Percentiles rank a stretch among this genome's conserved stretches.
phyloP scores from a whole-genome alignment of 2,113 vertebrate species.

The Brachyhypopomus occidentalis region DNA sequence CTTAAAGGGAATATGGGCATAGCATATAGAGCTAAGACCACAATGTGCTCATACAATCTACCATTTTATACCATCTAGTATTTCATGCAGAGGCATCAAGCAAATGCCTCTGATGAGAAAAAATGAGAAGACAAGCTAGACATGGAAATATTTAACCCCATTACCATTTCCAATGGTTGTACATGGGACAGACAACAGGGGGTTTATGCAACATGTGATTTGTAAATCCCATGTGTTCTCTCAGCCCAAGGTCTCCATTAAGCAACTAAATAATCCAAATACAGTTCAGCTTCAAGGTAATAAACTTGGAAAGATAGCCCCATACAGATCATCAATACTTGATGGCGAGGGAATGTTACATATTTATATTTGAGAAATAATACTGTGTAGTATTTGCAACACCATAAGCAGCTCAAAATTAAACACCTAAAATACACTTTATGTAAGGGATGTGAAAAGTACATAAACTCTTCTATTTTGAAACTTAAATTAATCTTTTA shows the following conservation, averaged over 20 bases:
- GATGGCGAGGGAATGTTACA: too few relatives aligned
- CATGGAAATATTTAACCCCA: background rate
- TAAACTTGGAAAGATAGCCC: background rate
- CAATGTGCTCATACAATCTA: too few relatives aligned
- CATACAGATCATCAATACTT: constrained; percentile 23
- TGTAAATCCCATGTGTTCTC: constrained; percentile 29
- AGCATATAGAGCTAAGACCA: too few relatives aligned
- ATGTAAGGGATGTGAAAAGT: too few relatives aligned
- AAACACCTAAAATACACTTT: too few relatives aligned
- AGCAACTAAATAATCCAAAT: constrained; percentile 45
- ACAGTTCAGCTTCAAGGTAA: constrained; percentile 52
- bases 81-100: background rate
- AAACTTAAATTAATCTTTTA: too few relatives aligned
- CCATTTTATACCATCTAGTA: background rate
- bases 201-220: constrained; percentile 33
- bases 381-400: too few relatives aligned
- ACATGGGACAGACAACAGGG: background rate
- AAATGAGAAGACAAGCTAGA: background rate
- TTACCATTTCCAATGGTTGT: background rate
- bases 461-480: too few relatives aligned
- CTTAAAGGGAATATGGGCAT: too few relatives aligned
- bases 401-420: too few relatives aligned
- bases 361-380: too few relatives aligned
- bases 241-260: constrained; percentile 55
- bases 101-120: background rate